phyloP scores from a whole-genome alignment of 2,888 invertebrate species.

The Abrostola triplasia region DNA sequence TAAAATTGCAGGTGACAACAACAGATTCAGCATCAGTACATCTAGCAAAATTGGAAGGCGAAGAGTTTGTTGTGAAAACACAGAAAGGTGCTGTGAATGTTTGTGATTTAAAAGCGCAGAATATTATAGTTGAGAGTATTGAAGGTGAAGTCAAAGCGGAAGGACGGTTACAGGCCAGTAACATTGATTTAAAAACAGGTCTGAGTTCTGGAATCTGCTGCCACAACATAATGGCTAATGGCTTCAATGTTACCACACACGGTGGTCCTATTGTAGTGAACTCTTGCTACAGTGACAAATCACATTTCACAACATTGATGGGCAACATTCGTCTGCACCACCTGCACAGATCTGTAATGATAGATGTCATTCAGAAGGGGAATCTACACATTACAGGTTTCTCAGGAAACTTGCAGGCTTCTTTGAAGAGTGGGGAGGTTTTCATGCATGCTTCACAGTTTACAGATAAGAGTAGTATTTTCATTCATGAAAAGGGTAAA shows the following conservation, averaged over 20 bases:
- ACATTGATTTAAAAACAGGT: slow-evolving; percentile 82
- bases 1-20: slow-evolving; percentile 81
- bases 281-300: slow-evolving; percentile 84
- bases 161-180: slow-evolving; percentile 77
- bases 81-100: slow-evolving; percentile 78
- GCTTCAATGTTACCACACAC: slow-evolving; percentile 76
- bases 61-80: slow-evolving; percentile 82
- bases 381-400: slow-evolving; percentile 83
- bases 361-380: slow-evolving; percentile 84
- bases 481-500: slow-evolving; percentile 86
- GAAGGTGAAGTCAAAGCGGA: slow-evolving; percentile 76
- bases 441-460: slow-evolving; percentile 82
- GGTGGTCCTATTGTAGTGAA: slow-evolving; percentile 80
- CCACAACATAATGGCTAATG: slow-evolving; percentile 82
- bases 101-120: slow-evolving; percentile 78
- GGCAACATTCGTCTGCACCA: slow-evolving; percentile 79
- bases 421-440: slow-evolving; percentile 84
- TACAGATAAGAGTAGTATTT: slow-evolving; percentile 83
- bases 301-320: slow-evolving; percentile 83
- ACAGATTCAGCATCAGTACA: slow-evolving; percentile 82
- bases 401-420: slow-evolving; percentile 80
- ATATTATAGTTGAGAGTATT: slow-evolving; percentile 77
- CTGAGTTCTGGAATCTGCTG: slow-evolving; percentile 76
- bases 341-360: slow-evolving; percentile 78
- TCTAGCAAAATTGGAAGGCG: slow-evolving; percentile 79